Evolutionary conservation across 2,113 vertebrate genomes (phyloP), one percentile per base, ranked within the genome.

Genomic region (Rutilus rutilus): DNA sequence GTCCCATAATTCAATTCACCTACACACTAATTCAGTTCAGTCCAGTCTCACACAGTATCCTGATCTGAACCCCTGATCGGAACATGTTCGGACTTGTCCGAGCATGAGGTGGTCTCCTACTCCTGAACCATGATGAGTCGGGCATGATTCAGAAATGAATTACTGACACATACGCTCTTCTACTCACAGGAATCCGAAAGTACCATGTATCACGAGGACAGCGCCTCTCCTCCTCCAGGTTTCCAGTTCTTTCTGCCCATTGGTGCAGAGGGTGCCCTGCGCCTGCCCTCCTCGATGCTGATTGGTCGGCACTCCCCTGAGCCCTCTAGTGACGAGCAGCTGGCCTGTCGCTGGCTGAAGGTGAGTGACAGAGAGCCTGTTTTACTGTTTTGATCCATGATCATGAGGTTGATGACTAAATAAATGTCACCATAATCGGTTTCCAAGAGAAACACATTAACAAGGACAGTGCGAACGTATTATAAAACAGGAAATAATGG

Each of bases 271-370:
- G 92, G 94, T 0, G 92, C 94, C 17, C 93, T 96, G 91, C 96
- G 95, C 88, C 94, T 98, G 81, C 95, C 97, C 23, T 91, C 96
- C 0, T 92, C 97, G 0, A 91, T 96, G 89, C 96, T 98, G 89
- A 93, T 95, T 42, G 92, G 92, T 2, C 90, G 95, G 7, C 89
- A 95, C 42, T 94, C 96, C 10, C 92, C 96, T 0, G 97, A 97
- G 87, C 93, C 95, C 82, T 96, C 95, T 0, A 89, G 91, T 65
- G 96, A 97, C 6, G 96, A 96, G 90, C 96, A 97, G 94, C 95
- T 97, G 78, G 92, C 96, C 90, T 98, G 97, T 85, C 95, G 94
- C 47, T 98, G 97, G 97, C 95, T 94, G 86, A 97, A 97, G 95
- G 97, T 97, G 33, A 71, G 73, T 47, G 39, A 47, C 42, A 74